Conservation (phyloP, 2,113 vertebrate species). For the Apistogramma diplotaenia region DNA sequence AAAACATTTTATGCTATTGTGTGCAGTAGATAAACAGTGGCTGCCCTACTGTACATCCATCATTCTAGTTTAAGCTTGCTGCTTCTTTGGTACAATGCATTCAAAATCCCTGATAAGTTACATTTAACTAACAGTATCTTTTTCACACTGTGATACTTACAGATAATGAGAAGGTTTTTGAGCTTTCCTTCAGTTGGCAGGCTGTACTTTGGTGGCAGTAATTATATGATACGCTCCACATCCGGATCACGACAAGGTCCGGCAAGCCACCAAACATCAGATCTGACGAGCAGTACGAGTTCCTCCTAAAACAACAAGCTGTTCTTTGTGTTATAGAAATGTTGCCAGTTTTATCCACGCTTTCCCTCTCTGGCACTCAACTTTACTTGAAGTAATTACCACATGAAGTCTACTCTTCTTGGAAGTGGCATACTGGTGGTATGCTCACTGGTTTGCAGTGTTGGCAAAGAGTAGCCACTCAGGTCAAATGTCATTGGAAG, state of each 20-base stretch:
- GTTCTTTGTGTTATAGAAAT: not conserved
- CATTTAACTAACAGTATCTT: not conserved
- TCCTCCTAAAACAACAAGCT: not conserved
- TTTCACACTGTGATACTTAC: not conserved
- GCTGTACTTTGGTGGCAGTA: not conserved
- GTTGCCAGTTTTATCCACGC: not conserved
- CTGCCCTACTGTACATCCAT: not conserved
- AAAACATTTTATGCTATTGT: not conserved
- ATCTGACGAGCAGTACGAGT: not conserved
- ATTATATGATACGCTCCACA: not conserved
- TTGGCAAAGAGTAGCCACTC: not conserved
- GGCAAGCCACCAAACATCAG: not conserved
- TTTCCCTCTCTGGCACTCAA: not conserved
- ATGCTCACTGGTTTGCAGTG: not conserved
- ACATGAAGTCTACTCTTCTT: not conserved
- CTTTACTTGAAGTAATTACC: no score
- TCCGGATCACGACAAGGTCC: not conserved
- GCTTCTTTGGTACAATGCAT: not conserved
- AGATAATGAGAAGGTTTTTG: no score
- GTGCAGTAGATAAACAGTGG: not conserved
- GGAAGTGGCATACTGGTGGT: not conserved
- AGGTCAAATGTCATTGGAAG: not conserved
- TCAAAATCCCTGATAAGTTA: not conserved
- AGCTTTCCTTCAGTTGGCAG: not conserved
- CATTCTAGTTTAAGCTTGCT: not conserved